Base-by-base conservation (phyloP, 2,888 invertebrate species). In the Drosophila pegasa region DNA sequence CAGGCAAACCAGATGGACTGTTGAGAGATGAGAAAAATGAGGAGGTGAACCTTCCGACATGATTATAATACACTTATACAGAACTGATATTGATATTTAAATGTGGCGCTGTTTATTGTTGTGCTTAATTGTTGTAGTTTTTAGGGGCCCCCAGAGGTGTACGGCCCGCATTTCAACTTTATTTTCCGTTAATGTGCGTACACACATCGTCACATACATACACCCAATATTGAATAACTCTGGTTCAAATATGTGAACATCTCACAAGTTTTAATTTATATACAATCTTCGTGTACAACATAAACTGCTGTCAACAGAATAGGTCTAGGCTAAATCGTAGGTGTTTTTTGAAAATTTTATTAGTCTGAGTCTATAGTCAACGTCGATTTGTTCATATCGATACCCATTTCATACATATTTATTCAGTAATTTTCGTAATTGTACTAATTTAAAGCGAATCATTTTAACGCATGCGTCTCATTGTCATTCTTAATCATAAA, bases 71-170 rank as follows among this genome's bases (percentile, higher is more conserved):
- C 62, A 74, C 47, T 60, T 68, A 75, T 67, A 70, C 69, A 78
- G 89, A 89, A 83, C 89, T 82, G 82, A 82, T 78, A 80, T 69
- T 75, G 54, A 71, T 80, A 80, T 70, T 58, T 61, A 64, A 73
- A 68, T 83, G 77, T 87, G 67, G 68, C 60, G 55, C 64, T 69
- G 48, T 75, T 75, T 33, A 65, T 65, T 78, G 72, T 75, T 75
- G 80, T 70, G 67, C 80, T 68, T 74, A 69, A 80, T 56, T 67
- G 67, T 72, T 84, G 59, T 71, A 74, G 57, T 78, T 45, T 57
- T 40, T 54, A 66, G 33, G 52, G 38, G n/a, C 14, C 43, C 25
- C 43, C 33, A 22, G 33, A 47, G 50, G 18, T 27, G 33, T 56
- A 47, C 25, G 51, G 14, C 38, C 57, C 47, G 43, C 68, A 67